Evolutionary conservation across 2,113 vertebrate species (phyloP).

Genomic region (Scatophagus argus): DNA sequence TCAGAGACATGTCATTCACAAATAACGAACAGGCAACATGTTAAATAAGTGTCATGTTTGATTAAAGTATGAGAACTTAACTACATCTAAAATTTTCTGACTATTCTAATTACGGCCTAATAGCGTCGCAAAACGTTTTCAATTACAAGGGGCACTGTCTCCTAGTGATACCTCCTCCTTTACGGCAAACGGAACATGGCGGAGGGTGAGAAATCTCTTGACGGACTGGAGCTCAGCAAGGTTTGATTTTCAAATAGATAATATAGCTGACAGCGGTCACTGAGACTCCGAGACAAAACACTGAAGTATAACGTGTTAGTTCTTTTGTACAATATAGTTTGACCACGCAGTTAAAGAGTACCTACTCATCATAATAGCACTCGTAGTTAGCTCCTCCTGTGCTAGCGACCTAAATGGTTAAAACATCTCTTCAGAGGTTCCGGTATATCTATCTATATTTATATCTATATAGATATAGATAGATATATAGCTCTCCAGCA

Average conservation of each 20-base stretch:
- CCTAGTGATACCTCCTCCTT: constrained; percentile 64
- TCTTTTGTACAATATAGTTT: background rate
- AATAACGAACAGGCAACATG: rapidly evolving
- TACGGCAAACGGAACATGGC: constrained; percentile 85
- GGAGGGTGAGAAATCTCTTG: constrained; percentile 70
- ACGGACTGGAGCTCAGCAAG: constrained; percentile 80
- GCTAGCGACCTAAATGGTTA: constrained; percentile 41
- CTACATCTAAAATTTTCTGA: background rate
- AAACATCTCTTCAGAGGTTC: constrained; percentile 9
- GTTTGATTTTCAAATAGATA: constrained; percentile 59
- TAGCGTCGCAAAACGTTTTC: constrained; percentile 30
- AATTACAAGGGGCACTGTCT: constrained; percentile 34
- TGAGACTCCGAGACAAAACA: too few species aligned
- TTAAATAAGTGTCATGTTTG: background rate
- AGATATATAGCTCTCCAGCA: too few species aligned
- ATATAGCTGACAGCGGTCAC: constrained; percentile 21
- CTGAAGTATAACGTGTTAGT: background rate
- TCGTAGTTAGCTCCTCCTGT: constrained; percentile 32
- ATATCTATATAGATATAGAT: too few species aligned
- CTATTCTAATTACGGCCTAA: background rate
- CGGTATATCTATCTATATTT: too few species aligned
- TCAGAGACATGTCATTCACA: background rate
- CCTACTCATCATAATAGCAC: constrained; percentile 36
- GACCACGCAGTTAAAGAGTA: background rate
- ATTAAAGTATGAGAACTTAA: background rate